A percentile compares a stretch with the other conserved stretches of the same genome.
These are phyloP conservation scores for Heterotis niloticus DNA, from an alignment of 2,113 vertebrate species.

Conservation along the genomic window DNA sequence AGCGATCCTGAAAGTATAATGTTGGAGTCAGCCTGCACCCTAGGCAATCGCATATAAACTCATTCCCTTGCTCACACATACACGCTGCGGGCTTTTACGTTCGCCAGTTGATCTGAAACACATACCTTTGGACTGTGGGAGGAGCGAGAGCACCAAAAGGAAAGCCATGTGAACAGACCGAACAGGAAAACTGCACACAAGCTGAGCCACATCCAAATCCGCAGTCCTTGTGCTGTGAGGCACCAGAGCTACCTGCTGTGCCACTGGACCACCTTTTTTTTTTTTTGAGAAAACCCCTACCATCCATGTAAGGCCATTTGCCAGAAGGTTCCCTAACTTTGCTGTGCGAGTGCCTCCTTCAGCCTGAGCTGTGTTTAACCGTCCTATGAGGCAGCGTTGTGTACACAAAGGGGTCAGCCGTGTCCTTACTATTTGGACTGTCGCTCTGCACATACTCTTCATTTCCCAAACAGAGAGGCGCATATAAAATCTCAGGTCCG, in stretches of 20 bases:
- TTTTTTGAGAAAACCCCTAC: background rate
- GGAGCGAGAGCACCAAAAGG: no score
- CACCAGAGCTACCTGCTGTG: no score
- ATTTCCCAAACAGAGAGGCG: conserved; percentile 55
- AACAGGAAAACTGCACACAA: background rate
- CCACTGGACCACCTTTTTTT: background rate
- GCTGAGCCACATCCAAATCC: no score
- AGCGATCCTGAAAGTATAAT: no score
- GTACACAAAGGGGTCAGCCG: conserved; percentile 7
- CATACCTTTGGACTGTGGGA: no score
- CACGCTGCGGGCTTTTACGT: no score
- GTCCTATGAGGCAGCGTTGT: conserved; percentile 2
- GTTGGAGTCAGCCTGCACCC: no score
- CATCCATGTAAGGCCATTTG: background rate
- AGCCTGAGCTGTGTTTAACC: background rate
- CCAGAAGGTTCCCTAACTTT: background rate
- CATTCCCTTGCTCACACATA: no score
- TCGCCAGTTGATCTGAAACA: no score
- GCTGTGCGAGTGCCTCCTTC: background rate
- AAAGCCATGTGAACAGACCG: no score
- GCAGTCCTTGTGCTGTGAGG: no score
- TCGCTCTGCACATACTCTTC: conserved; percentile 48
- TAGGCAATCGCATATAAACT: no score
- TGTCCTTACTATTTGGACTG: conserved; percentile 42
- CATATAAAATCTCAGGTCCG: conserved; percentile 52